phyloP scores from a whole-genome alignment of 53 echinoderm and acorn worm genomes.

The Stichopus horrens region DNA sequence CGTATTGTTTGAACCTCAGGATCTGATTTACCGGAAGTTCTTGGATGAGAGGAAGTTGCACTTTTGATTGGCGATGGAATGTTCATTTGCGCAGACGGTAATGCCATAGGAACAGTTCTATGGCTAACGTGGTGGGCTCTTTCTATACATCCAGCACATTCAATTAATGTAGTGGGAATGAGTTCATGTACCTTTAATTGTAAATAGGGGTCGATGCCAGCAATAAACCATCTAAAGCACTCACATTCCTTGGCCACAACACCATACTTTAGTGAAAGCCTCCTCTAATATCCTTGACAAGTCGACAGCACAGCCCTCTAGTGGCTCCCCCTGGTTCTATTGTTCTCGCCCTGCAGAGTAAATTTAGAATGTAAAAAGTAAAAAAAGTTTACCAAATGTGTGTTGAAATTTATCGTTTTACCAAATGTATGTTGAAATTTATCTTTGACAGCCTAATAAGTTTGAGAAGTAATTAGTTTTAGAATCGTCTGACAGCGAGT shows the following conservation, averaged over 20 bases:
- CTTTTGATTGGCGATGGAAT: too few species aligned
- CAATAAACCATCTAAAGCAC: conserved; percentile 57
- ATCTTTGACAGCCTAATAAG: neutral
- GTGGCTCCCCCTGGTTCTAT: conserved; percentile 47
- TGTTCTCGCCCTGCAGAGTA: conserved; percentile 41
- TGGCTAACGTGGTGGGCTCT: too few species aligned
- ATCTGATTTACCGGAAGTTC: too few species aligned
- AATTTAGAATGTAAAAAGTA: conserved; percentile 44
- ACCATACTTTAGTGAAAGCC: conserved; percentile 60
- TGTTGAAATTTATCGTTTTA: too few species aligned
- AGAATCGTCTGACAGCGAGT: too few species aligned
- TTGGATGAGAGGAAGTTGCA: too few species aligned
- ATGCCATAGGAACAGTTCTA: too few species aligned
- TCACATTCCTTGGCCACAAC: conserved; percentile 45
- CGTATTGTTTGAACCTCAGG: too few species aligned
- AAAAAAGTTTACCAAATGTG: neutral
- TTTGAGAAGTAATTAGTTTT: too few species aligned
- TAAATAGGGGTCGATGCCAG: conserved; percentile 52
- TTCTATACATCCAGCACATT: too few species aligned
- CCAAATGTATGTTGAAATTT: neutral
- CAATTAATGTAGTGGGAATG: conserved; percentile 28
- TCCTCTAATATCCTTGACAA: conserved; percentile 19
- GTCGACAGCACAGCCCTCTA: conserved; percentile 63
- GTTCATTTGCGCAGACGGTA: too few species aligned
- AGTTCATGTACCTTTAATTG: conserved; percentile 61